phyloP scores from a whole-genome alignment of 2,888 invertebrate genomes.

The Agonopterix alstromeriana region DNA sequence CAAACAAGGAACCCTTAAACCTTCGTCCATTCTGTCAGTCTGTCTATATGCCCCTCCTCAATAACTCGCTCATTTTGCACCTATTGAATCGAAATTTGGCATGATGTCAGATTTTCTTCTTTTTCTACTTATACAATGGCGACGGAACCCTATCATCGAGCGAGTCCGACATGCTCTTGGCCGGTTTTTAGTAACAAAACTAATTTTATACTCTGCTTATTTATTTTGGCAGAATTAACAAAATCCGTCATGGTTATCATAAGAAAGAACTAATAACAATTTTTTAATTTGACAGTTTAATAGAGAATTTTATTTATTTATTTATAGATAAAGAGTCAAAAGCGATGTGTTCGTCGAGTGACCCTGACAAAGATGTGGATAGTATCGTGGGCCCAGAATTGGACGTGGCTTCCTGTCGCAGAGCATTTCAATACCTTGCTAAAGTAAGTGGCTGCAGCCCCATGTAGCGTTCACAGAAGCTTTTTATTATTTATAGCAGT shows the following conservation, averaged over 20 bases:
- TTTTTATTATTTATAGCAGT: too few species aligned
- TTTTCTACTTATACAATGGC: too few species aligned
- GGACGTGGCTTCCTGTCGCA: slow-evolving; percentile 83
- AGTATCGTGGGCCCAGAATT: slow-evolving; percentile 79
- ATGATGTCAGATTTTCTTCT: too few species aligned
- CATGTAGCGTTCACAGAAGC: not conserved
- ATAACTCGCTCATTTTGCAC: too few species aligned
- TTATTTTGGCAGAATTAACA: not conserved
- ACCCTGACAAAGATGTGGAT: slow-evolving; percentile 93
- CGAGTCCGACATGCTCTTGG: too few species aligned
- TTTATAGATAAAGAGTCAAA: slow-evolving; percentile 54
- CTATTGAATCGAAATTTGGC: too few species aligned
- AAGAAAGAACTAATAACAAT: too few species aligned
- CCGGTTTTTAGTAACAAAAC: too few species aligned
- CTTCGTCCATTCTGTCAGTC: too few species aligned
- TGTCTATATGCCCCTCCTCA: too few species aligned
- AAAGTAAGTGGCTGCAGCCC: slow-evolving; percentile 4
- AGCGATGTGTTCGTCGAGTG: slow-evolving; percentile 67
- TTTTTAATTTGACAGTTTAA: not conserved
- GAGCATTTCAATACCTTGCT: slow-evolving; percentile 78
- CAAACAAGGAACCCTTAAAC: too few species aligned
- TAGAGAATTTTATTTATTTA: not conserved
- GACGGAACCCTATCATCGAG: too few species aligned
- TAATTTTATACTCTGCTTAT: not conserved
- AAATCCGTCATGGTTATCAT: not conserved